Base-by-base conservation (phyloP, 2,888 invertebrate species). In the Rhorus exstirpatorius region DNA sequence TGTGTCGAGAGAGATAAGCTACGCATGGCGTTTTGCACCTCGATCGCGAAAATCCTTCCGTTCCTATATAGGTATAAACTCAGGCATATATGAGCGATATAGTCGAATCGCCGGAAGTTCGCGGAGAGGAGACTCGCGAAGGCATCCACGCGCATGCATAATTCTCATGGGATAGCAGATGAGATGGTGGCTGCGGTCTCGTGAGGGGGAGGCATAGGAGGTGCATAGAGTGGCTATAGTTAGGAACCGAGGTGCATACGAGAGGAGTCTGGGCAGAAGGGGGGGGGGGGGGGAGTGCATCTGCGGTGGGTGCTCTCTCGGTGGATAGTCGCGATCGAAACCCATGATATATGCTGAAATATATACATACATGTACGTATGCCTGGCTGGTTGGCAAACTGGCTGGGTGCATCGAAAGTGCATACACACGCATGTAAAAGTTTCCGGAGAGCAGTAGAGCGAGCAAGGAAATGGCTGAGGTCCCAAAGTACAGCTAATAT, bases 141-240 rank as follows among this genome's bases (percentile, higher is more conserved):
- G 80, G 86, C 85, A 87, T 86, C 86, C 87, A 87, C 84, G 86
- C 85, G 86, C 85, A 87, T 85, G 86, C 86, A 85, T 86, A 86
- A 87, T 87, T 86, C 87, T 85, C 79, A 74, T 81, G 76, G 85
- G 85, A 79, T 55, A 63, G 71, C 53, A 83, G 63, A 55, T 65
- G 70, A 76, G 76, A 67, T 76, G 81, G 74, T 49, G 51, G 75
- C 63, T 70, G 79, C 24, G 75, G 68, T 67, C 58, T 75, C 21
- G 51, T 26, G 46, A 31, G 24, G 63, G 14, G 44, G 26, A 38
- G 58, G 35, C 8, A 35, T 41, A 44, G 49, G 49, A 61, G 51
- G 38, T 26, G 12, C 35, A 67, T 17, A 21, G 35, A 17, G 38
- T 21, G 53, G 55, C 6, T 61, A 38, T 24, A 38, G 68, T 38